Evolutionary conservation across 2,797 vertebrate species (phyloP).

Genomic region (Neoniphon sammara): DNA sequence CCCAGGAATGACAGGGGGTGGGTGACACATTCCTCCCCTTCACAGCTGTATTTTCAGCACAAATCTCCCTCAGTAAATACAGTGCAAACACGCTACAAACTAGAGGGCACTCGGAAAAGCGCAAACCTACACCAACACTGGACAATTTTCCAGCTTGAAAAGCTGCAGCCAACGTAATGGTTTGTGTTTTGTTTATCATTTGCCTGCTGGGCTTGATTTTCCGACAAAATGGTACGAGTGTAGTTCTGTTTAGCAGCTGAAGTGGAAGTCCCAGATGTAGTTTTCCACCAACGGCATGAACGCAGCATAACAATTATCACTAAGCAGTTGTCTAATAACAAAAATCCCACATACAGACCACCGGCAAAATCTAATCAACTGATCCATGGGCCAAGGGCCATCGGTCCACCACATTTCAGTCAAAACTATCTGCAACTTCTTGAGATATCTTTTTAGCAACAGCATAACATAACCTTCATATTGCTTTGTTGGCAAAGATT

Average conservation of each 20-base stretch:
- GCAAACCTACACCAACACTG: too few species aligned
- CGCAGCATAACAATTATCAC: not conserved
- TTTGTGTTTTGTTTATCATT: not conserved
- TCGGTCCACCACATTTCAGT: too few species aligned
- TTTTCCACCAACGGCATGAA: not conserved
- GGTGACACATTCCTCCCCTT: conserved; percentile 23
- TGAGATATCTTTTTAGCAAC: too few species aligned
- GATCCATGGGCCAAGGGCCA: too few species aligned
- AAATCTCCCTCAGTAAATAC: conserved; percentile 11
- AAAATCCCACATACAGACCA: too few species aligned
- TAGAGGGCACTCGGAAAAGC: not conserved
- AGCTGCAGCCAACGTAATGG: too few species aligned
- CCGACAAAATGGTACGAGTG: not conserved
- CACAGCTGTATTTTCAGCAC: conserved; percentile 47
- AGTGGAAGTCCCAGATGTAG: not conserved
- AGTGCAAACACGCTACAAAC: not conserved
- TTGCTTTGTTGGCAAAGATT: too few species aligned
- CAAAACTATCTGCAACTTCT: too few species aligned
- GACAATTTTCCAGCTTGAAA: too few species aligned
- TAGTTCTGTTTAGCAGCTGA: not conserved
- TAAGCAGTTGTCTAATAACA: too few species aligned
- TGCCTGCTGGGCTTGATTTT: not conserved
- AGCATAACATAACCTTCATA: too few species aligned
- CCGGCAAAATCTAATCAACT: too few species aligned
- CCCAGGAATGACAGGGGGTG: conserved; percentile 8